A percentile compares a stretch with the other conserved stretches of the same genome.
phyloP scores from a whole-genome alignment of 2,888 invertebrate species.

The Teleiodes luculella region DNA sequence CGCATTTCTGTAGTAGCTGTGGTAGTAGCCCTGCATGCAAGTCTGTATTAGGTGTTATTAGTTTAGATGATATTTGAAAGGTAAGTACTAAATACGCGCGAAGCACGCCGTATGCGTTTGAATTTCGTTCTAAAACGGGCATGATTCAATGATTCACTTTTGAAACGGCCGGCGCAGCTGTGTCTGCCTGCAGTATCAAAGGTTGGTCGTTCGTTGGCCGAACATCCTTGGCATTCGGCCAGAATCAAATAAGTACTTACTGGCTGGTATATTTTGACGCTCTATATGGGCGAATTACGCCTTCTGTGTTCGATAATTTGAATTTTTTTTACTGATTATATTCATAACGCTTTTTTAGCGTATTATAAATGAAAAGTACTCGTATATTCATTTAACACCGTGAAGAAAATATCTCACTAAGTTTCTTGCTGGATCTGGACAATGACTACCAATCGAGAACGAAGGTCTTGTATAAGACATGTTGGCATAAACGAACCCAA shows the following conservation, averaged over 20 bases:
- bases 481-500: no score
- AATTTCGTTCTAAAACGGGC: slow-evolving; percentile 58
- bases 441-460: no score
- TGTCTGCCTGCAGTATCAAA: slow-evolving; percentile 45
- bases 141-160: slow-evolving; percentile 23
- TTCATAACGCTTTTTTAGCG: no score
- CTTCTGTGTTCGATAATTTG: slow-evolving; percentile 32
- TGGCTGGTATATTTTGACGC: slow-evolving; percentile 38
- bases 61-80: slow-evolving; percentile 34
- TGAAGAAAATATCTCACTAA: no score
- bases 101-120: neutral
- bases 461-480: no score
- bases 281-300: slow-evolving; percentile 35
- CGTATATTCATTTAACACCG: no score
- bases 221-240: slow-evolving; percentile 61
- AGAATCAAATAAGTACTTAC: slow-evolving; percentile 37
- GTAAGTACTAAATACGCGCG: slow-evolving; percentile 12
- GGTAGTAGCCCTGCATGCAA: no score
- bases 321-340: neutral
- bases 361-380: no score
- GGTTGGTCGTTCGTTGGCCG: slow-evolving; percentile 64
- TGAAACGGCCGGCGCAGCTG: slow-evolving; percentile 32
- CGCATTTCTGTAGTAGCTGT: no score
- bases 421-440: no score
- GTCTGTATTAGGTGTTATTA: no score